Base-by-base conservation (phyloP, 2,888 invertebrate genomes). In the Zygaena filipendulae region DNA sequence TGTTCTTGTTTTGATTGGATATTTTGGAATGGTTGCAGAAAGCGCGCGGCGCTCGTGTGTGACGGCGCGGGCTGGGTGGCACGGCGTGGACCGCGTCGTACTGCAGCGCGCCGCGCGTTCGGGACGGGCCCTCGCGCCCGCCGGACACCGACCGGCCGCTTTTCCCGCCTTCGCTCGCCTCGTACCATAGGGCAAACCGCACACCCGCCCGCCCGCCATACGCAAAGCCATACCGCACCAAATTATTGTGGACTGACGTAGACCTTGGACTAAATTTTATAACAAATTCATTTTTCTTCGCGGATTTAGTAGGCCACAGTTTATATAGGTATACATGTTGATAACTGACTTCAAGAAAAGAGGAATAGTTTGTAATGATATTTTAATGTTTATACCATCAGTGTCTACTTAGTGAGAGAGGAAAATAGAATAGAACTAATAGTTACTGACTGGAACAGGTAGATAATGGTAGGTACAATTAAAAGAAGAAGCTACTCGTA, bases 181-280 rank as follows among this genome's bases (percentile, higher is more conserved):
- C 53, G 53, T n/a, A 48, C 44, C 16, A 7, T 16, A 6, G 7
- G 16, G 5, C 48, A 41, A n/a, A n/a, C n/a, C 42, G 45, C 49
- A 47, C 52, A 43, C 31, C 30, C 39, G 36, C 29, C 42, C 32
- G 33, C 34, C 46, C 47, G 40, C 33, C 43, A 33, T 31, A 24
- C 31, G 29, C 16, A 42, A 42, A 46, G 47, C 48, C 46, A 48
- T 44, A 38, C 62, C 60, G 57, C 61, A 63, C 70, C 70, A 68
- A 16, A 16, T 71, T 61, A 64, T 63, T 64, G n/a, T 66, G 64
- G 69, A 71, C 66, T 60, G 60, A 69, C 66, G 45, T 48, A 40
- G 59, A 60, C 74, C 74, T 75, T 71, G 75, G 59, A 42, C 74
- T 60, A 72, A 56, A 67, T 67, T 59, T 60, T 52, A n/a, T n/a